Percentiles rank a stretch among this genome's conserved stretches.
These are phyloP conservation scores for Nixonia krombeini DNA, from an alignment of 1,140 invertebrate genomes.

Conservation along the genomic window DNA sequence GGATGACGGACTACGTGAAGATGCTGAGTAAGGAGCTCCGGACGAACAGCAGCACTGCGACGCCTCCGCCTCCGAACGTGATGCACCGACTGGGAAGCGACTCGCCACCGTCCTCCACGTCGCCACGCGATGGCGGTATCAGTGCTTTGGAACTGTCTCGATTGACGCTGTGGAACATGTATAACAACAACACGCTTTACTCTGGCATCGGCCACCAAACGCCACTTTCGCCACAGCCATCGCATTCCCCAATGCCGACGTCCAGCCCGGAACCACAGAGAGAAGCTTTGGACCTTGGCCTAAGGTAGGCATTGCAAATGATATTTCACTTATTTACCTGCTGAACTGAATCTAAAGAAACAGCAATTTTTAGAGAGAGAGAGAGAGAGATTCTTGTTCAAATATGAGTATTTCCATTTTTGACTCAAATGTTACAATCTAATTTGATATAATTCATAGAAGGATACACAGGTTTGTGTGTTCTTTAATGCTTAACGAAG, in stretches of 20 bases:
- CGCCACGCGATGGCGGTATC: conserved; percentile 73
- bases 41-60: conserved; percentile 48
- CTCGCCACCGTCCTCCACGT: conserved; percentile 74
- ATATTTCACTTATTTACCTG: no score
- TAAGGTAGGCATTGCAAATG: no score
- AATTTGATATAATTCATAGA: no score
- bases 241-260: conserved; percentile 59
- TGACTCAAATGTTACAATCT: no score
- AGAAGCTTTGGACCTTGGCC: conserved; percentile 76
- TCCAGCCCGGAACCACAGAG: conserved; percentile 72
- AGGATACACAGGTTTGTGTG: no score
- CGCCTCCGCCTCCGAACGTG: conserved; percentile 63
- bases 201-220: conserved; percentile 52
- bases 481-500: no score
- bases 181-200: conserved; percentile 75
- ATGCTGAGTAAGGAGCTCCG: conserved; percentile 74
- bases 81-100: conserved; percentile 71
- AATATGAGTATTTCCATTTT: no score
- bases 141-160: conserved; percentile 82
- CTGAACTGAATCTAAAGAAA: no score
- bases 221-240: conserved; percentile 51
- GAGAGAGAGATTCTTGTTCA: no score
- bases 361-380: no score
- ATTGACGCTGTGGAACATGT: conserved; percentile 86
- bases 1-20: conserved; percentile 85